A percentile compares a stretch with the other conserved stretches of the same genome.
phyloP scores from a whole-genome alignment of 2,113 vertebrate genomes.

The Glaucidium brasilianum region DNA sequence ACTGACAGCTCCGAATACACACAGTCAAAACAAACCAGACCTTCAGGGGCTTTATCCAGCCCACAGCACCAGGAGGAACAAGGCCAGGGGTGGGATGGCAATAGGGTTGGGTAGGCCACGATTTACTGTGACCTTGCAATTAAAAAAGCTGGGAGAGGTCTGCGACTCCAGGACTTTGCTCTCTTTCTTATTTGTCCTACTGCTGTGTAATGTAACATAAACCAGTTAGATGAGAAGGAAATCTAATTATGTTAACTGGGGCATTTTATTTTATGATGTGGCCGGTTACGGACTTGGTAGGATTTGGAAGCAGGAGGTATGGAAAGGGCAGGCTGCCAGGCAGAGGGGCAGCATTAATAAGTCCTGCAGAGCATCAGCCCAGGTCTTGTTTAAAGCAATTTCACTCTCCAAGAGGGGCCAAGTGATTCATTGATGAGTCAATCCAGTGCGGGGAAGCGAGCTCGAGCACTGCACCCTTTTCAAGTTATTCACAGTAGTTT shows the following conservation, averaged over 20 bases:
- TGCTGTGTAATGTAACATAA: background rate
- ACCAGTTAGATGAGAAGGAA: background rate
- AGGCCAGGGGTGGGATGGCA: background rate
- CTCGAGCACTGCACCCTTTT: background rate
- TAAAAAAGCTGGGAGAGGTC: background rate
- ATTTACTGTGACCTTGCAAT: background rate
- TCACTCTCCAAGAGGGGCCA: background rate
- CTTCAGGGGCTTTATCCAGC: conserved; percentile 21
- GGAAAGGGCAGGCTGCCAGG: background rate
- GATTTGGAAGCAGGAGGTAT: background rate
- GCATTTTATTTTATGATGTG: background rate
- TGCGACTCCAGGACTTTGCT: background rate
- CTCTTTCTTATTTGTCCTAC: background rate
- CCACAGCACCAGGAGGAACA: background rate
- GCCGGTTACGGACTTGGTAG: background rate
- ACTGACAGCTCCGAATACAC: conserved; percentile 62
- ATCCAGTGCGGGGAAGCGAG: background rate
- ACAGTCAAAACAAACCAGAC: conserved; percentile 66
- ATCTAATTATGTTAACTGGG: background rate
- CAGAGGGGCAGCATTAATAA: background rate
- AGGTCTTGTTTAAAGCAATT: background rate
- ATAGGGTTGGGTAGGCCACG: background rate
- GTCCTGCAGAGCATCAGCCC: background rate
- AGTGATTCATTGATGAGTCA: conserved; percentile 45
- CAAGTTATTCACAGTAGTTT: background rate